Evolutionary conservation across 2,113 vertebrate genomes (phyloP), one percentile per base, ranked within the genome.

Genomic region (Micronycteris hirsuta): DNA sequence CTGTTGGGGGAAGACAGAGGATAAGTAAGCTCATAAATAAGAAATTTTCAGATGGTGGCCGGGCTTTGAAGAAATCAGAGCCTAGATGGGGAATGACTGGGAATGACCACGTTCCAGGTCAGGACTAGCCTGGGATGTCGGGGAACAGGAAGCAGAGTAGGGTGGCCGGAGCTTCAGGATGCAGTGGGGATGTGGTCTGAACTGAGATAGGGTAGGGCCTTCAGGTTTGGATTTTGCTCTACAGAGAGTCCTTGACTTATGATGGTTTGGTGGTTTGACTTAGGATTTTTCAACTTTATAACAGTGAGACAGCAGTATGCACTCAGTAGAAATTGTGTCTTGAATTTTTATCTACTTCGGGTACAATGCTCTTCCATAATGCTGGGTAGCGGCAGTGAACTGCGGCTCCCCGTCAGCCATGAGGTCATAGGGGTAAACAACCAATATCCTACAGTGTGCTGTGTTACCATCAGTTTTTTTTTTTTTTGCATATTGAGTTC

Each of bases 21-120:
- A 33, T 36, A 70, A 89, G 47, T 17, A 58, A 43, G 56, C 47
- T 47, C 56, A 91, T 33, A 68, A 24, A 20, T 49, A 33, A 77
- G 71, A 47, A 7, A 4, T 31, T 74, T 85, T 74, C 74, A 68
- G 41, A 38, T 83, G 87, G n/a, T 54, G 38, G 36, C 58, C 14
- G 17, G 45, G n/a, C 38, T 86, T 11, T 85, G 17, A 80, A 89
- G 67, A 81, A 83, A 58, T 87, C 15, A 43, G 81, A 76, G 31
- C 33, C 24, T 24, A 17, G 33, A 52, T 94, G 47, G 41, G 54
- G 31, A n/a, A 33, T 71, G 61, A 24, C 17, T 13, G 31, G 56
- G 26, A 41, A 19, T n/a, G 4, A 41, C 31, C 19, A 61, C 7
- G 28, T 43, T 26, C 19, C 5, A 91, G n/a, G 45, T 49, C 0